Evolutionary conservation across 2,797 vertebrate genomes (phyloP).

Genomic region (Tokudaia muenninki): DNA sequence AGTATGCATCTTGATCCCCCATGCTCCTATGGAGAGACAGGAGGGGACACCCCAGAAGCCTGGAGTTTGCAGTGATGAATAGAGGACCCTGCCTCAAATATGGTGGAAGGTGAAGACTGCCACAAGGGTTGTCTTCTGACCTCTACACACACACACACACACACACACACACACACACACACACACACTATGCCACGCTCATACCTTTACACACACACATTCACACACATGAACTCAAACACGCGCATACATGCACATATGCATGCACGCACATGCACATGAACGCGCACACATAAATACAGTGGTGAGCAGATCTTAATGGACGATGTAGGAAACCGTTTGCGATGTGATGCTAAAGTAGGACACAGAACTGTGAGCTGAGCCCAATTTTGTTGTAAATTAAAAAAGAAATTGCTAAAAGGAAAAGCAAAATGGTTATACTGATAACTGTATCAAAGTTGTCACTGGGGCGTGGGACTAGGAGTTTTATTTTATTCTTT

Average conservation of each 20-base stretch:
- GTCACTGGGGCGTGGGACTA: not conserved
- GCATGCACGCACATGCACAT: no score
- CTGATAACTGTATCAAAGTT: not conserved
- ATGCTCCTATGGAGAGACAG: not conserved
- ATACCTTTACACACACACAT: no score
- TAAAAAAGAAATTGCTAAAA: not conserved
- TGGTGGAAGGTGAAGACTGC: no score
- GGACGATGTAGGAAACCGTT: not conserved
- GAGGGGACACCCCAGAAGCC: not conserved
- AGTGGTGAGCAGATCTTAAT: not conserved
- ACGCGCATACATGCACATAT: not conserved
- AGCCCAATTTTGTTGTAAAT: slow-evolving; percentile 9
- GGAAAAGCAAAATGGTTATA: not conserved
- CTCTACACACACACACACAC: no score
- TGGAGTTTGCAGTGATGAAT: not conserved
- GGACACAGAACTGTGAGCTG: not conserved
- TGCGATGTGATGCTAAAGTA: not conserved
- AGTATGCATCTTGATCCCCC: not conserved
- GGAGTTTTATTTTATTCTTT: slow-evolving; percentile 33
- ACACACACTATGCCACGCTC: not conserved
- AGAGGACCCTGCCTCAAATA: not conserved
- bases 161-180: not conserved
- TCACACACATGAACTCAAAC: not conserved
- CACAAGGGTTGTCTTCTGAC: not conserved
- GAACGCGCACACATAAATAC: not conserved